Conservation (phyloP, 2,797 vertebrate genomes). For the Mallotus villosus region DNA sequence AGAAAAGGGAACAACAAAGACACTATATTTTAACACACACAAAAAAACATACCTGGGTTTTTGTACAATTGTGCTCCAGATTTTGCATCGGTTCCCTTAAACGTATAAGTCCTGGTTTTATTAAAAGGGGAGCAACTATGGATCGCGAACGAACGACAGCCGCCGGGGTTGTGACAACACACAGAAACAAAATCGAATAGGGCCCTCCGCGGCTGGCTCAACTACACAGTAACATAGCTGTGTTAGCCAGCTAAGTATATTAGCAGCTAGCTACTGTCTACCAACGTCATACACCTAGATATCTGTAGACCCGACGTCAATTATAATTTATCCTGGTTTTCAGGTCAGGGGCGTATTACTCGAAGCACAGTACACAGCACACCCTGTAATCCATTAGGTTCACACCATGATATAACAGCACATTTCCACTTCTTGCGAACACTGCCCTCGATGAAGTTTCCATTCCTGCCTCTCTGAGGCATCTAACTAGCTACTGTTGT, state of each 20-base stretch:
- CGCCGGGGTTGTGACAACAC: slow-evolving; percentile 64
- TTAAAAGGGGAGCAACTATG: not conserved
- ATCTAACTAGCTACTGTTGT: slow-evolving; percentile 67
- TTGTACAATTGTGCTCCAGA: not conserved
- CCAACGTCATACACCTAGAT: not conserved
- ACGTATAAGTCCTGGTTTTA: not conserved
- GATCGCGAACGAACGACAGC: slow-evolving; percentile 44
- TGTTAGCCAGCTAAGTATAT: slow-evolving; percentile 60
- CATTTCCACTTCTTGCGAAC: slow-evolving; percentile 57
- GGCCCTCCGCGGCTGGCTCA: slow-evolving; percentile 58
- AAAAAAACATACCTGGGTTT: slow-evolving; percentile 9
- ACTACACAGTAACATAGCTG: slow-evolving; percentile 32
- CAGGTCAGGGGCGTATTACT: not conserved
- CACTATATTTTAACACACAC: not conserved
- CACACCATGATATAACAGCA: slow-evolving; percentile 38
- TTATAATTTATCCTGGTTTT: not conserved
- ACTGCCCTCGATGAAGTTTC: slow-evolving; percentile 72
- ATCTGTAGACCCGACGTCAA: not conserved
- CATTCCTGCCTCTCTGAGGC: slow-evolving; percentile 76
- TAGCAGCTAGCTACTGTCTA: slow-evolving; percentile 47
- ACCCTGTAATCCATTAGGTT: not conserved
- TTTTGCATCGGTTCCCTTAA: not conserved
- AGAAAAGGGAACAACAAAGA: not conserved
- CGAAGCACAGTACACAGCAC: not conserved
- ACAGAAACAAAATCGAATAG: slow-evolving; percentile 64